These are phyloP conservation scores for Cordylochernes scorpioides DNA, from an alignment of 2,888 invertebrate genomes.

Conservation along the genomic window DNA sequence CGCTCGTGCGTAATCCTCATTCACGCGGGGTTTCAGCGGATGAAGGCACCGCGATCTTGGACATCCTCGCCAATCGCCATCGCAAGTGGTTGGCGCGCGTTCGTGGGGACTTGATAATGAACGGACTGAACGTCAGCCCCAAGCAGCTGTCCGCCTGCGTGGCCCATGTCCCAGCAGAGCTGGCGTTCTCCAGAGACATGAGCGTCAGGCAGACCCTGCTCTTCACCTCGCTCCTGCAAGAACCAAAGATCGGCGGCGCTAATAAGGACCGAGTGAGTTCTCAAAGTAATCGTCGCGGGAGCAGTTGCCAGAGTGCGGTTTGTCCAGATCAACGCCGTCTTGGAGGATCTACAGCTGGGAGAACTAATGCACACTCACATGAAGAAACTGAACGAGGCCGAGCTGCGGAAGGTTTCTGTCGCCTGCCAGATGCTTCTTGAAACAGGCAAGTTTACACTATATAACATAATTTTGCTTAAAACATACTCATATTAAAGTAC, in stretches of 20 bases:
- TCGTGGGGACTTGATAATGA: constrained; percentile 53
- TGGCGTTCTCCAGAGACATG: constrained; percentile 52
- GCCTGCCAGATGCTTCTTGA: constrained; percentile 56
- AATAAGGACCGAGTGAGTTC: constrained; percentile 38
- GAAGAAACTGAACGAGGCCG: constrained; percentile 56
- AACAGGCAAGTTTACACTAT: constrained; percentile 19
- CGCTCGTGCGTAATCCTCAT: no score
- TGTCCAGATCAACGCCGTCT: constrained; percentile 50
- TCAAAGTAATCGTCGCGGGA: background rate
- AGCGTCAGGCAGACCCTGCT: constrained; percentile 66
- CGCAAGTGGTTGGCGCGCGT: constrained; percentile 25
- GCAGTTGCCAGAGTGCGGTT: background rate
- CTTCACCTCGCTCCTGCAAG: constrained; percentile 48
- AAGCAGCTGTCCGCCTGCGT: constrained; percentile 40
- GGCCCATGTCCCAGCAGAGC: constrained; percentile 45
- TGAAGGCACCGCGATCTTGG: constrained; percentile 59
- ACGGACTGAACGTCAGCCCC: constrained; percentile 51
- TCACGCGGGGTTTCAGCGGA: constrained; percentile 34
- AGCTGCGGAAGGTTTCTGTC: constrained; percentile 55
- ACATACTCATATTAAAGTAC: no score
- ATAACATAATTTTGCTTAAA: no score
- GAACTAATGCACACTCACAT: constrained; percentile 67
- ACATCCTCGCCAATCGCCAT: constrained; percentile 50
- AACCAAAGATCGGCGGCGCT: constrained; percentile 34
- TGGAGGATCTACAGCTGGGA: constrained; percentile 68